Evolutionary conservation across 2,113 vertebrate genomes (phyloP).

Genomic region (Bothrops jararaca): DNA sequence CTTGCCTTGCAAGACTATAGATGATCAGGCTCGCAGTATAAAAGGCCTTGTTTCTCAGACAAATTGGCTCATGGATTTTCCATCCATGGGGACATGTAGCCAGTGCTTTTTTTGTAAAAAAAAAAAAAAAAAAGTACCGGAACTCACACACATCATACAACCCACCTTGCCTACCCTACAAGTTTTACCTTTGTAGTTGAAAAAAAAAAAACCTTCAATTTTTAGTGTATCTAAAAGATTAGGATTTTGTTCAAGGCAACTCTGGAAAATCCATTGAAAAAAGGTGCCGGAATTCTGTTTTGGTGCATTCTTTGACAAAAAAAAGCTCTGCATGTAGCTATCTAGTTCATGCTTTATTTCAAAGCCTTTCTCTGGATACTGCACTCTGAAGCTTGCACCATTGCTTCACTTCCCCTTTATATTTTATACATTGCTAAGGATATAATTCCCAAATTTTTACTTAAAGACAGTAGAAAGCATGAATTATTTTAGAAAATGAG

Average conservation of each 20-base stretch:
- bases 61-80: background rate
- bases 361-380: background rate
- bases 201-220: no score
- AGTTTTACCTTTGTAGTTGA: no score
- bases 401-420: background rate
- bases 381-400: background rate
- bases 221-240: no score
- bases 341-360: background rate
- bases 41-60: background rate
- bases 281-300: no score
- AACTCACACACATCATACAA: no score
- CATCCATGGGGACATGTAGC: slow-evolving; percentile 22
- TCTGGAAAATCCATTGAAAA: no score
- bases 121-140: no score
- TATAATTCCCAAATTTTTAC: background rate
- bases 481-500: slow-evolving; percentile 1
- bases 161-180: no score
- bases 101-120: no score
- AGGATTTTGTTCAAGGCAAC: no score
- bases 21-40: background rate
- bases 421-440: background rate
- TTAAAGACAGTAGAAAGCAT: background rate
- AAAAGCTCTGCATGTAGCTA: slow-evolving; percentile 21
- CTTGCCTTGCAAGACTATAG: background rate
- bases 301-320: no score